phyloP scores from a whole-genome alignment of 53 echinoderm and acorn worm genomes.

The Luidia sarsii region DNA sequence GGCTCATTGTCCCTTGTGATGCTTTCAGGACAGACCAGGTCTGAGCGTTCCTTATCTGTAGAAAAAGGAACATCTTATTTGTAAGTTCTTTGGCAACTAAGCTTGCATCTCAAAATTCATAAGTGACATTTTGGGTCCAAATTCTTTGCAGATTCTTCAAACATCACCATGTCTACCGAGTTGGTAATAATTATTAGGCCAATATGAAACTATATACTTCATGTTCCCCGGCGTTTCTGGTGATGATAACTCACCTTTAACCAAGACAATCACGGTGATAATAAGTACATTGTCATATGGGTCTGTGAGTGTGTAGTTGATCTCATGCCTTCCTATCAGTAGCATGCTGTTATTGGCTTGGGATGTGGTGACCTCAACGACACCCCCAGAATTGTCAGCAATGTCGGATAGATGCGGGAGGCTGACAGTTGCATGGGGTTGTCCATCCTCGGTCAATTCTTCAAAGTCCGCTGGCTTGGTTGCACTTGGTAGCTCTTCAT shows the following conservation, averaged over 20 bases:
- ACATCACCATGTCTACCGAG: too few species aligned
- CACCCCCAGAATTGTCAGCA: slow-evolving; percentile 8
- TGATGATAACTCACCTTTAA: slow-evolving; percentile 2
- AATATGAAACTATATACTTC: too few species aligned
- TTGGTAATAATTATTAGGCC: too few species aligned
- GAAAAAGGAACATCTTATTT: neutral
- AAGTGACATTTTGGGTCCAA: too few species aligned
- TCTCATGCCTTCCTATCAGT: neutral
- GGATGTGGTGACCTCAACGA: neutral
- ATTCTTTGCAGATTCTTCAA: too few species aligned
- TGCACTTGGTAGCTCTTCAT: neutral
- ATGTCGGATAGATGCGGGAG: neutral
- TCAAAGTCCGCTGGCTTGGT: neutral
- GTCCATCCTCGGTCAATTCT: neutral
- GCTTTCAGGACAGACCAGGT: neutral
- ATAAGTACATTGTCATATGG: neutral
- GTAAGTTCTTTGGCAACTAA: too few species aligned
- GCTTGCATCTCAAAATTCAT: too few species aligned
- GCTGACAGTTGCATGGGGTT: neutral
- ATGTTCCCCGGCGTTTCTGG: too few species aligned
- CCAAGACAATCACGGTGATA: neutral
- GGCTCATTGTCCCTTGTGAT: neutral
- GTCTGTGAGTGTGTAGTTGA: neutral
- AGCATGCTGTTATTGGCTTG: slow-evolving; percentile 18
- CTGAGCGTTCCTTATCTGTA: neutral